These are phyloP conservation scores for Peromyscus californicus DNA, from an alignment of 2,113 vertebrate genomes.

Conservation along the genomic window DNA sequence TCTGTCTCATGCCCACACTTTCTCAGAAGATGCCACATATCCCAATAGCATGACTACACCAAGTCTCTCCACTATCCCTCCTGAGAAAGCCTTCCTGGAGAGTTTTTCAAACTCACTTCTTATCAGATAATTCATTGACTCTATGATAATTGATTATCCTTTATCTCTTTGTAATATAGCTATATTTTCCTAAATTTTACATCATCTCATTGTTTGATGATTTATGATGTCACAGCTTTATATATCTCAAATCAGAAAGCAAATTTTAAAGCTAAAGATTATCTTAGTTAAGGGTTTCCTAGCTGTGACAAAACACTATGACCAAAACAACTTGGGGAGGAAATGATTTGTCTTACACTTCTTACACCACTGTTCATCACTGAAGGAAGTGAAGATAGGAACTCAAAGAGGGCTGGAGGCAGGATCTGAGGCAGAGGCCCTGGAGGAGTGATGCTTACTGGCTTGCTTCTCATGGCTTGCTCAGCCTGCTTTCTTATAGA, in stretches of 20 bases:
- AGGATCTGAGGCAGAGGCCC: background rate
- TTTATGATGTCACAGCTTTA: conserved; percentile 8
- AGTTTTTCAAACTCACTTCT: conserved; percentile 9
- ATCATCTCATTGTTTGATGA: background rate
- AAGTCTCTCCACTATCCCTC: background rate
- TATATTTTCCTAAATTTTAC: conserved; percentile 16
- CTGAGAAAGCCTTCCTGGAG: background rate
- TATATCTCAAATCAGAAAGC: background rate
- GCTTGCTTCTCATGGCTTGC: background rate
- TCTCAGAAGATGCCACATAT: background rate
- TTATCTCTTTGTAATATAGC: background rate
- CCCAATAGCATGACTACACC: background rate
- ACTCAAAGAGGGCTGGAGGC: background rate
- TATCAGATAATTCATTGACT: background rate
- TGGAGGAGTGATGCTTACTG: background rate
- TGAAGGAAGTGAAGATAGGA: background rate
- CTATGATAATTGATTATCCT: background rate
- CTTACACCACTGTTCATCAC: background rate
- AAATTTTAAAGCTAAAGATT: conserved; percentile 28
- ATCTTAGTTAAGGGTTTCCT: background rate
- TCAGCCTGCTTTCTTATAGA: background rate
- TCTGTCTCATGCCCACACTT: background rate
- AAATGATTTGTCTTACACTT: background rate
- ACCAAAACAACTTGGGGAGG: background rate
- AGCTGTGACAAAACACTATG: background rate